A percentile compares a stretch with the other conserved stretches of the same genome.
Evolutionary conservation across 1,140 invertebrate genomes (phyloP).

Genomic region (Apis dorsata): DNA sequence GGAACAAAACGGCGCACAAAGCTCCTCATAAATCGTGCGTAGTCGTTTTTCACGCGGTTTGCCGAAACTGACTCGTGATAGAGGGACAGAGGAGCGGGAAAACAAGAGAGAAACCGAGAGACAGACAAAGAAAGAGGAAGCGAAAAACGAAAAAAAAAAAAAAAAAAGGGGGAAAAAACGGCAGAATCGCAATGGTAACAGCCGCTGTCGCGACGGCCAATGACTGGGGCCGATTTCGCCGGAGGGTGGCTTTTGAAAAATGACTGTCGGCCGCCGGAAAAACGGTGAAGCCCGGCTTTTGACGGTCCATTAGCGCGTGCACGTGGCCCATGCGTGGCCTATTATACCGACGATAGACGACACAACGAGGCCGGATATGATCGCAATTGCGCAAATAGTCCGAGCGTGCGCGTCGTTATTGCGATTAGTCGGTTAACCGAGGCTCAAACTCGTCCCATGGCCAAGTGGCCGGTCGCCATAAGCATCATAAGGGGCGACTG

Average conservation of each 20-base stretch:
- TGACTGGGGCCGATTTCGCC: not conserved
- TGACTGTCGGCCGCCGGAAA: conserved; percentile 41
- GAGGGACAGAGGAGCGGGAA: not conserved
- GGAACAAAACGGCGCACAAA: conserved; percentile 19
- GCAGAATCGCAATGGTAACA: not conserved
- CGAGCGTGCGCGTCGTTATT: conserved; percentile 70
- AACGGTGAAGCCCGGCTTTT: conserved; percentile 51
- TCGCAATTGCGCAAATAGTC: conserved; percentile 71
- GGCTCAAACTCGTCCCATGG: conserved; percentile 41
- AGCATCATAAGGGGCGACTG: conserved; percentile 39
- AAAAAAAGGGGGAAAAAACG: not conserved
- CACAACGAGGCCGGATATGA: conserved; percentile 62
- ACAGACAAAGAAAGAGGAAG: not conserved
- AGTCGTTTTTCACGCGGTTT: conserved; percentile 14
- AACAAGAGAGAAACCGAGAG: not conserved
- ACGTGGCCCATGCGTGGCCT: conserved; percentile 9
- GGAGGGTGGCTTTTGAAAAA: conserved; percentile 51
- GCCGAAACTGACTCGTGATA: conserved; percentile 2
- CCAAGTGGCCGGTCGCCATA: conserved; percentile 12
- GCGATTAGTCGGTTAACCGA: conserved; percentile 76
- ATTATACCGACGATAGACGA: conserved; percentile 47
- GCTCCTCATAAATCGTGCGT: conserved; percentile 19
- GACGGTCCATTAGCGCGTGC: conserved; percentile 40
- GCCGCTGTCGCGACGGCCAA: conserved; percentile 1
- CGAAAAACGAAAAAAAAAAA: not conserved